phyloP scores from a whole-genome alignment of 2,113 vertebrate genomes.

The Cyprinodon tularosa region DNA sequence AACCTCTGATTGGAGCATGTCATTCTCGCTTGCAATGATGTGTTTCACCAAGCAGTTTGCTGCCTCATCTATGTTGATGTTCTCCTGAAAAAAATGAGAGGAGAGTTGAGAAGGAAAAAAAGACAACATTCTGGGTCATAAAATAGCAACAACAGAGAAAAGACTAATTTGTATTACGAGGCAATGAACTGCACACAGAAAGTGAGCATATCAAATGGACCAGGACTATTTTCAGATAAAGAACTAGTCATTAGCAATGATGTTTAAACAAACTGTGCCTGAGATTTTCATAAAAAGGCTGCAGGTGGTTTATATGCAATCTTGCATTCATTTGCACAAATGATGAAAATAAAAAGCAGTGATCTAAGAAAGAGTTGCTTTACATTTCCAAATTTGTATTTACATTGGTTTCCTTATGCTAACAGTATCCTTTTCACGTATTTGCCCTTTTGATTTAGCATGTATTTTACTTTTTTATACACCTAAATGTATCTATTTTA shows the following conservation, averaged over 20 bases:
- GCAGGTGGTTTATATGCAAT: not conserved
- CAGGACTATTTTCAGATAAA: slow-evolving; percentile 13
- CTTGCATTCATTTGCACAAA: not conserved
- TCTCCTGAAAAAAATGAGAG: slow-evolving; percentile 81
- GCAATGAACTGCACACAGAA: slow-evolving; percentile 1
- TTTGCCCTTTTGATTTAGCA: not conserved
- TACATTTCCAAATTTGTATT: not conserved
- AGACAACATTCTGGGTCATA: not conserved
- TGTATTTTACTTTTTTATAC: not conserved
- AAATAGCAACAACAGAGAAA: not conserved
- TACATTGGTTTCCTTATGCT: not conserved
- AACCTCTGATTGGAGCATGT: slow-evolving; percentile 86
- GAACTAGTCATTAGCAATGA: not conserved
- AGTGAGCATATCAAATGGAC: slow-evolving; percentile 12
- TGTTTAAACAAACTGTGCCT: slow-evolving; percentile 3
- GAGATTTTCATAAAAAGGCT: not conserved
- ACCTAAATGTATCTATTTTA: not conserved
- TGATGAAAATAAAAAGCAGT: too few species aligned
- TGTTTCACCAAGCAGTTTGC: slow-evolving; percentile 96
- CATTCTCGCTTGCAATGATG: slow-evolving; percentile 93
- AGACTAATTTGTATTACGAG: not conserved
- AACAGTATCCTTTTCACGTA: not conserved
- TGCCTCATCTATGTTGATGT: slow-evolving; percentile 96
- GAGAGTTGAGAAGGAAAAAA: not conserved
- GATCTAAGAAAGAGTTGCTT: not conserved